Conservation (phyloP, 1,140 invertebrate species). For the Drosophila sturtevanti region DNA sequence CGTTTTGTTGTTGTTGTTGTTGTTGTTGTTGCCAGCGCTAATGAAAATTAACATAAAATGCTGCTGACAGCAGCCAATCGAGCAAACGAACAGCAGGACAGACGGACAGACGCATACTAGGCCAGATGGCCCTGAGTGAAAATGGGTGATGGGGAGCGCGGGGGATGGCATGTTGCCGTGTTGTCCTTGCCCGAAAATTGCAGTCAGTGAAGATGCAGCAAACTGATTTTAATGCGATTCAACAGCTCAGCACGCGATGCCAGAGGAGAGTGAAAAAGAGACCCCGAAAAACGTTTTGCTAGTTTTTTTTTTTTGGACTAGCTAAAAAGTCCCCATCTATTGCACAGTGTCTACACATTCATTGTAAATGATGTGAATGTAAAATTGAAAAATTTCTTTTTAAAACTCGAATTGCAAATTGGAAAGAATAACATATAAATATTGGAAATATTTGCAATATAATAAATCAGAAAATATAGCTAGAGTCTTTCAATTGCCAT, state of each 20-base stretch:
- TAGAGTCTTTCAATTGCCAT: no score
- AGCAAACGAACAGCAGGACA: constrained; percentile 54
- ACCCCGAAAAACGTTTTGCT: constrained; percentile 68
- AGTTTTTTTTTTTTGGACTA: constrained; percentile 62
- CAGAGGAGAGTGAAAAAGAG: constrained; percentile 16
- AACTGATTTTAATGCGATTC: constrained; percentile 81
- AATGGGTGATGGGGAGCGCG: neutral
- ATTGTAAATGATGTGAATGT: neutral
- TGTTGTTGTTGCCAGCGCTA: constrained; percentile 65
- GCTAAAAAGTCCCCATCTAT: constrained; percentile 16
- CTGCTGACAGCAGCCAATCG: constrained; percentile 79
- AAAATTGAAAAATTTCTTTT: no score
- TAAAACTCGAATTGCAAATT: no score
- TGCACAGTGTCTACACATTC: constrained; percentile 14
- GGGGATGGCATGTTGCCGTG: constrained; percentile 16
- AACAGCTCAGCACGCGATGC: constrained; percentile 76
- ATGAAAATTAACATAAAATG: constrained; percentile 82
- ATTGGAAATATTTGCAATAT: no score
- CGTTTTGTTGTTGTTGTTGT: constrained; percentile 51
- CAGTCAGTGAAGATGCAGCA: constrained; percentile 79
- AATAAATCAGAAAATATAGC: no score
- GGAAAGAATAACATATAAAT: no score
- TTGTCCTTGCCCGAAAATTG: constrained; percentile 64
- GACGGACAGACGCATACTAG: constrained; percentile 16
- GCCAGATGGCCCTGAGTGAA: neutral